Evolutionary conservation across 2,113 vertebrate genomes (phyloP).

Genomic region (Cariama cristata): DNA sequence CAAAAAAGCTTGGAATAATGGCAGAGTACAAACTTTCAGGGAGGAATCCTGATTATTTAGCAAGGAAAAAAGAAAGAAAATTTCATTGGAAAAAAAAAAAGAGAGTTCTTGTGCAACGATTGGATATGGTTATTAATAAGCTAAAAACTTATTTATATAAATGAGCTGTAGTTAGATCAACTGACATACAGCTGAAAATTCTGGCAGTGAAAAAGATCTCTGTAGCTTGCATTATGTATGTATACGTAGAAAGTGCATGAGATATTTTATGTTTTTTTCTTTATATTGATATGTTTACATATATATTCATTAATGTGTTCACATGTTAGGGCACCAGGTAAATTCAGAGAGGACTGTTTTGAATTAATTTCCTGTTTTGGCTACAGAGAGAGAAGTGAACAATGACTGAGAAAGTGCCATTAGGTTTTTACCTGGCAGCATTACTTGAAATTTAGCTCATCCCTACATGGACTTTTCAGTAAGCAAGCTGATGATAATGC

Average conservation of each 20-base stretch:
- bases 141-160: neutral
- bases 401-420: neutral
- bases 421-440: neutral
- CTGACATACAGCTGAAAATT: neutral
- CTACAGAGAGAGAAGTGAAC: neutral
- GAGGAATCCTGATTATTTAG: neutral
- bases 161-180: neutral
- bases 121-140: neutral
- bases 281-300: neutral
- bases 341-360: conserved; percentile 2
- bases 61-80: neutral
- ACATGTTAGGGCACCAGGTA: neutral
- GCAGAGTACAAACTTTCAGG: neutral
- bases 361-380: conserved; percentile 38
- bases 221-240: neutral
- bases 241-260: neutral
- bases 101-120: neutral
- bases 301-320: neutral
- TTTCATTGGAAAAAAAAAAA: neutral
- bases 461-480: neutral
- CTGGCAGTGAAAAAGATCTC: conserved; percentile 35
- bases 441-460: neutral
- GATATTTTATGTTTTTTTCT: neutral
- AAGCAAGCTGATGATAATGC: neutral
- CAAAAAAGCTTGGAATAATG: neutral